Percentiles rank a stretch among this genome's conserved stretches.
phyloP scores from a whole-genome alignment of 2,888 invertebrate genomes.

The Yponomeuta cagnagella region DNA sequence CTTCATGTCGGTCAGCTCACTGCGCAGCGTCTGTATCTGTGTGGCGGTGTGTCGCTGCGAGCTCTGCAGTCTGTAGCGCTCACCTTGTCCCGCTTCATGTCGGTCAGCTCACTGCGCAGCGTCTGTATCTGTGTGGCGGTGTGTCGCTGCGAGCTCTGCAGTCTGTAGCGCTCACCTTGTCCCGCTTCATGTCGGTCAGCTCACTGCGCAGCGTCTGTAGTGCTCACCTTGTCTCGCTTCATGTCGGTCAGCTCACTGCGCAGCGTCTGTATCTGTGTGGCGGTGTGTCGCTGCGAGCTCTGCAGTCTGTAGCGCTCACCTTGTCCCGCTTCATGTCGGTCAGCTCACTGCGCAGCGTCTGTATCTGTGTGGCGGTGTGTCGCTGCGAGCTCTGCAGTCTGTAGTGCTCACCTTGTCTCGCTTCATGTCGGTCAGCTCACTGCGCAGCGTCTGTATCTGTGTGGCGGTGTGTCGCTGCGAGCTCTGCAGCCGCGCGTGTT shows the following conservation, averaged over 20 bases:
- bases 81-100: too few species aligned
- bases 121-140: too few species aligned
- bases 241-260: background rate
- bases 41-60: too few species aligned
- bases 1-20: too few species aligned
- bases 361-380: background rate
- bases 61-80: too few species aligned
- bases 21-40: too few species aligned
- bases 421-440: slow-evolving; percentile 88
- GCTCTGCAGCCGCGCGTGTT: slow-evolving; percentile 89
- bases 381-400: background rate
- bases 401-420: slow-evolving; percentile 77
- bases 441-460: slow-evolving; percentile 81
- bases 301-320: background rate
- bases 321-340: background rate
- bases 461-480: slow-evolving; percentile 87
- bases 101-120: too few species aligned
- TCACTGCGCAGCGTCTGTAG: background rate
- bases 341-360: background rate
- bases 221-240: background rate
- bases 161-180: too few species aligned
- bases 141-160: too few species aligned
- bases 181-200: too few species aligned
- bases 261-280: background rate
- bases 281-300: background rate